A percentile compares a stretch with the other conserved stretches of the same genome.
Evolutionary conservation across 2,797 vertebrate species (phyloP).

Genomic region (Threskiornis aethiopicus): DNA sequence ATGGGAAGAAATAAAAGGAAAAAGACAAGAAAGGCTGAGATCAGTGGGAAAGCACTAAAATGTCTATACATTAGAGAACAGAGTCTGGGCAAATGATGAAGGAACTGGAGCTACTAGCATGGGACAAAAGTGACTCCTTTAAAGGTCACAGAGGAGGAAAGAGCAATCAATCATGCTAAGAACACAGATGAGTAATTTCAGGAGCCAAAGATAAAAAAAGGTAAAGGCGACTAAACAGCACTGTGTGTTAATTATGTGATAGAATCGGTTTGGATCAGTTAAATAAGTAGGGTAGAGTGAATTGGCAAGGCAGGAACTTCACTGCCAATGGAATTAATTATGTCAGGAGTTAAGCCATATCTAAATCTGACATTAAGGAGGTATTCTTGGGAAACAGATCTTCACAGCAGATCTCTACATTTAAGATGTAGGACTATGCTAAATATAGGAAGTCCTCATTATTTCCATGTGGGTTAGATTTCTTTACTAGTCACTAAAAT

Average conservation of each 20-base stretch:
- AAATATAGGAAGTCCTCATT: not conserved
- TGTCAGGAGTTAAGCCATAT: not conserved
- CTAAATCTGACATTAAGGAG: not conserved
- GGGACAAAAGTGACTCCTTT: not conserved
- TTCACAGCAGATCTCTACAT: not conserved
- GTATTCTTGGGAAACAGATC: not conserved
- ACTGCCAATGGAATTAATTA: not conserved
- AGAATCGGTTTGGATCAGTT: not conserved
- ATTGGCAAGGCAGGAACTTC: not conserved
- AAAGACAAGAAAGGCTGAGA: not conserved
- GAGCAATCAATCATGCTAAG: not conserved
- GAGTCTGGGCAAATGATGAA: not conserved
- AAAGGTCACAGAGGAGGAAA: not conserved
- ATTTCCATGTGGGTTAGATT: not conserved
- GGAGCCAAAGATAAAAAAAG: constrained; percentile 17
- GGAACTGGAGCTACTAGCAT: not conserved
- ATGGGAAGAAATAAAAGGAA: not conserved
- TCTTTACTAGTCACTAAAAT: not conserved
- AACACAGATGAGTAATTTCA: not conserved
- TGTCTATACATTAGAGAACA: not conserved
- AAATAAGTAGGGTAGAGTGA: not conserved
- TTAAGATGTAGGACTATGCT: not conserved
- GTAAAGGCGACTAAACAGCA: constrained; percentile 6
- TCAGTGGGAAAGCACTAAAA: not conserved
- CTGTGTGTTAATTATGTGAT: constrained; percentile 31